Conservation (phyloP, 2,797 vertebrate species). For the Cephalopachus bancanus region DNA sequence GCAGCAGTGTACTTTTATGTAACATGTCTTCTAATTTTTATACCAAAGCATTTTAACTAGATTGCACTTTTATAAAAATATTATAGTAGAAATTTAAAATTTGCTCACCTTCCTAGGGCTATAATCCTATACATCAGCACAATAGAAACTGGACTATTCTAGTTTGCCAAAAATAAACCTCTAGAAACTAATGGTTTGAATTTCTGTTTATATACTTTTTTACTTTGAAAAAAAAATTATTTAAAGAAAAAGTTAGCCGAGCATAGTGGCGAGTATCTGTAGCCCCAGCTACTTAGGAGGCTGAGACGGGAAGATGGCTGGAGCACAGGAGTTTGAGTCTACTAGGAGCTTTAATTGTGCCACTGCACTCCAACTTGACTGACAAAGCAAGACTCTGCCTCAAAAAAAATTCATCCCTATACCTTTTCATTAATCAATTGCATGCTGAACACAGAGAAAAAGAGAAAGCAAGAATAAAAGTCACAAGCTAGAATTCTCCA, state of each 20-base stretch:
- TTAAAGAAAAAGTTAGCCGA: neutral
- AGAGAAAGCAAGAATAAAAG: neutral
- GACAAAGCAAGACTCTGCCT: too few species aligned
- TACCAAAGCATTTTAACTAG: conserved; percentile 39
- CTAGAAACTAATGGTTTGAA: conserved; percentile 33
- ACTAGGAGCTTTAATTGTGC: too few species aligned
- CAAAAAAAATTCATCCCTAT: neutral
- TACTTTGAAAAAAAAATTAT: neutral
- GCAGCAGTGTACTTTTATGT: neutral
- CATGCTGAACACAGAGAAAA: neutral
- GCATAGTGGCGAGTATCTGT: too few species aligned
- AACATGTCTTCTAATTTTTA: conserved; percentile 12
- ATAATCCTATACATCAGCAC: neutral
- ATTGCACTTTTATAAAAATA: conserved; percentile 62
- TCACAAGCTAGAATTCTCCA: conserved; percentile 41
- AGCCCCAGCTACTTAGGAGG: too few species aligned
- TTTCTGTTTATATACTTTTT: conserved; percentile 50
- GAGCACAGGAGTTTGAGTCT: too few species aligned
- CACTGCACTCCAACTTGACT: too few species aligned
- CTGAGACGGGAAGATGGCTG: too few species aligned
- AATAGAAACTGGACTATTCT: conserved; percentile 36
- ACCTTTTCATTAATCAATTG: conserved; percentile 43
- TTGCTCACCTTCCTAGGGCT: neutral
- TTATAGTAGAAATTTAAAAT: neutral
- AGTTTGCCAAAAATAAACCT: conserved; percentile 42